Conservation (phyloP, 92 coral and sea anemone species). For the Pocillopora grandis region DNA sequence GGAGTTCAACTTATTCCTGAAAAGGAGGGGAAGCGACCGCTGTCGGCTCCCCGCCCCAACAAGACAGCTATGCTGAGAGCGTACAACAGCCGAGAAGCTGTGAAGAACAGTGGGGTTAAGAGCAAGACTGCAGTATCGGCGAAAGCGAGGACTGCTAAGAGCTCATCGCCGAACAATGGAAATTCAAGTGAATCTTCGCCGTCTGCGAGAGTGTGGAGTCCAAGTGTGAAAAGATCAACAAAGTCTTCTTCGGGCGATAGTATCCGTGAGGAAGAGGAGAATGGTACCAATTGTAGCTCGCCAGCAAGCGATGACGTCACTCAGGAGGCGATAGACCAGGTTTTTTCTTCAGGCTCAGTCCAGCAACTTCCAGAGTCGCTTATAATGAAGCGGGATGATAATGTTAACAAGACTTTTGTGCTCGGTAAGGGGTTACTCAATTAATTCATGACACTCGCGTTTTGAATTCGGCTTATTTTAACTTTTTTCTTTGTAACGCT, state of each 20-base stretch:
- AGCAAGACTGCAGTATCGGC: slow-evolving; percentile 27
- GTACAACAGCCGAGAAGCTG: slow-evolving; percentile 70
- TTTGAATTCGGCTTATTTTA: neutral
- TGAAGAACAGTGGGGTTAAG: slow-evolving; percentile 42
- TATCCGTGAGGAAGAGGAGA: slow-evolving; percentile 28
- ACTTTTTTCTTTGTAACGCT: neutral
- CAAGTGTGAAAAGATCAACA: slow-evolving; percentile 44
- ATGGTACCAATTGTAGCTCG: slow-evolving; percentile 3
- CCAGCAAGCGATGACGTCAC: slow-evolving; percentile 38
- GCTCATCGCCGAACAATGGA: slow-evolving; percentile 20
- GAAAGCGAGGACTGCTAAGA: slow-evolving; percentile 20
- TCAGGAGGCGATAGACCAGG: slow-evolving; percentile 72
- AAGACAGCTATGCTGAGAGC: slow-evolving; percentile 84
- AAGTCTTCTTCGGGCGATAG: slow-evolving; percentile 43
- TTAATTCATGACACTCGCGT: neutral
- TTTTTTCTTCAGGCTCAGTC: slow-evolving; percentile 45
- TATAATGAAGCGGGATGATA: slow-evolving; percentile 76
- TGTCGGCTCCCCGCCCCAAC: slow-evolving; percentile 72
- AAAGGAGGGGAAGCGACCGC: slow-evolving; percentile 50
- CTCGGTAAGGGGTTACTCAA: slow-evolving; percentile 52
- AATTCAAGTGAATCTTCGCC: neutral
- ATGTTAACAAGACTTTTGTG: slow-evolving; percentile 80
- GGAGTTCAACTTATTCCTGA: slow-evolving; percentile 28
- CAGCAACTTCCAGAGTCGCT: slow-evolving; percentile 61
- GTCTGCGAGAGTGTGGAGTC: slow-evolving; percentile 53